Evolutionary conservation across 2,888 invertebrate species (phyloP).

Genomic region (Herminia tarsipennalis): DNA sequence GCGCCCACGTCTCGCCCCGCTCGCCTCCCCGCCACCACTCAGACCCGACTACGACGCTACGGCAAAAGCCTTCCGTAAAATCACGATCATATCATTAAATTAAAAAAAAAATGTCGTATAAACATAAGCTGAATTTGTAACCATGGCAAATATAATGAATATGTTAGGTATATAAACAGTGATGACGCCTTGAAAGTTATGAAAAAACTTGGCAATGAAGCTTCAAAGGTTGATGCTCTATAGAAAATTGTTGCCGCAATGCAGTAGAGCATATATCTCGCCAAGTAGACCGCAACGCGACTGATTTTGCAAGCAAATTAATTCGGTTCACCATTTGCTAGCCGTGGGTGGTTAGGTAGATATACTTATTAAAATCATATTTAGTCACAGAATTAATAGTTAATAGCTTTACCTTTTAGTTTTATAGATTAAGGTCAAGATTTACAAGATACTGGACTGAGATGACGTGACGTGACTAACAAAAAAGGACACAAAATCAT

Average conservation of each 20-base stretch:
- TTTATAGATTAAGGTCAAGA: conserved; percentile 51
- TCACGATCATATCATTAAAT: conserved; percentile 41
- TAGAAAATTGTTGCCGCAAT: conserved; percentile 50
- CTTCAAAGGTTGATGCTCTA: conserved; percentile 5
- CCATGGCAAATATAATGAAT: too few species aligned
- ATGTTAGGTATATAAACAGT: not conserved
- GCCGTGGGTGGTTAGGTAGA: conserved; percentile 28
- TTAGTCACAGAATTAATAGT: conserved; percentile 43
- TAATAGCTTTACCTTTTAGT: conserved; percentile 47
- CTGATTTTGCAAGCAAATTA: conserved; percentile 38
- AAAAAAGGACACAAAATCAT: conserved; percentile 39
- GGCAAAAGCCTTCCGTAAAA: conserved; percentile 76
- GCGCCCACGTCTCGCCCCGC: conserved; percentile 69
- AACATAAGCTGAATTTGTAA: too few species aligned
- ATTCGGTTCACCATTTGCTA: conserved; percentile 26
- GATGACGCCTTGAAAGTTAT: not conserved
- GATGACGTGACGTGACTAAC: conserved; percentile 54
- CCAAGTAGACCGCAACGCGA: conserved; percentile 56
- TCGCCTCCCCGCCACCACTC: conserved; percentile 47
- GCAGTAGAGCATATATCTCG: conserved; percentile 53
- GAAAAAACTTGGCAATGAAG: conserved; percentile 3
- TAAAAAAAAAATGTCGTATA: too few species aligned
- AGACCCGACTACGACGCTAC: conserved; percentile 49
- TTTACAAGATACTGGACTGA: conserved; percentile 46
- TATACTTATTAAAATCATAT: conserved; percentile 35